Conservation (phyloP, 2,888 invertebrate species). For the Pasiphila rectangulata region DNA sequence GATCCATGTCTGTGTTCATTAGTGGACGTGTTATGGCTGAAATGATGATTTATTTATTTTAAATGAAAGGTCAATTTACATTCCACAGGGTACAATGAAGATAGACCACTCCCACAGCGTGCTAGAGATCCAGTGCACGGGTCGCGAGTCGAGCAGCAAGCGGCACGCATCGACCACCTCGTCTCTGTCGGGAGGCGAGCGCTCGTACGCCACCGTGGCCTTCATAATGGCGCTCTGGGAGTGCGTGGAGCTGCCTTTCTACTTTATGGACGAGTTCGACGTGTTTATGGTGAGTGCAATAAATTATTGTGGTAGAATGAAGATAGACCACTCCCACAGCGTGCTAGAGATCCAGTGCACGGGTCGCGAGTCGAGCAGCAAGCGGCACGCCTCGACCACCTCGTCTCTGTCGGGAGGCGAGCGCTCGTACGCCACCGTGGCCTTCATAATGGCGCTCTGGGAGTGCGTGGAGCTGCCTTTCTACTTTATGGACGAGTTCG, state of each 20-base stretch:
- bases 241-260: slow-evolving; percentile 94
- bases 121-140: slow-evolving; percentile 59
- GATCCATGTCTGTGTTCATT: too few relatives aligned
- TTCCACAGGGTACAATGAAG: slow-evolving; percentile 75
- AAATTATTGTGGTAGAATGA: slow-evolving; percentile 81
- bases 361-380: slow-evolving; percentile 48
- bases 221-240: slow-evolving; percentile 97
- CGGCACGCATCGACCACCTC: slow-evolving; percentile 59
- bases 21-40: too few relatives aligned
- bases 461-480: slow-evolving; percentile 95
- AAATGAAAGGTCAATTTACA: too few relatives aligned
- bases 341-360: slow-evolving; percentile 56
- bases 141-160: slow-evolving; percentile 45
- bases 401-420: slow-evolving; percentile 47
- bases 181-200: slow-evolving; percentile 96
- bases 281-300: slow-evolving; percentile 93
- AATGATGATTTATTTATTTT: too few relatives aligned
- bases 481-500: slow-evolving; percentile 97
- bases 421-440: not conserved
- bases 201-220: slow-evolving; percentile 96
- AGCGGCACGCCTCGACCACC: slow-evolving; percentile 49
- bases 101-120: slow-evolving; percentile 60
- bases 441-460: slow-evolving; percentile 95
- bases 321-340: slow-evolving; percentile 62
- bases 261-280: slow-evolving; percentile 97